A percentile compares a stretch with the other conserved stretches of the same genome.
phyloP scores from a whole-genome alignment of 2,113 vertebrate genomes.

The Elaphurus davidianus region DNA sequence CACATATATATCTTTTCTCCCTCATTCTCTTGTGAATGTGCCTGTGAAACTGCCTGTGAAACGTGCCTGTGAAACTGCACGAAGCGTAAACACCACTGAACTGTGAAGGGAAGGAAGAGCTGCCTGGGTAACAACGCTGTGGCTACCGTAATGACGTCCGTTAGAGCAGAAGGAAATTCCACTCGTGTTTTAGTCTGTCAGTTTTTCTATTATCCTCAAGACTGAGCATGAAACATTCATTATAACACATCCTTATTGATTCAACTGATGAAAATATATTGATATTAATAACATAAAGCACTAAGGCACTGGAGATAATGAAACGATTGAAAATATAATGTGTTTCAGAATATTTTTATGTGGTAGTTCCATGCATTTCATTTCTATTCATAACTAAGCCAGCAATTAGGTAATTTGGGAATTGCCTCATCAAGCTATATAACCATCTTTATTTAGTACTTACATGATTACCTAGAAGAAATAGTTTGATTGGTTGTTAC shows the following conservation, averaged over 20 bases:
- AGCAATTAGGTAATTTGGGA: slow-evolving; percentile 54
- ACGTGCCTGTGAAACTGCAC: no score
- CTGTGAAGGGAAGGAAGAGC: no score
- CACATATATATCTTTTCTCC: background rate
- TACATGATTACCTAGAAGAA: slow-evolving; percentile 45
- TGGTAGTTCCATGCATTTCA: slow-evolving; percentile 69
- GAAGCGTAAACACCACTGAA: no score
- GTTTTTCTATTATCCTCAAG: no score
- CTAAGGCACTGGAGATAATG: slow-evolving; percentile 70
- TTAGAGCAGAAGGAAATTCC: no score
- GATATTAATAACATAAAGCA: slow-evolving; percentile 72
- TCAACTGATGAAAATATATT: slow-evolving; percentile 77
- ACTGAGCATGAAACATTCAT: no score
- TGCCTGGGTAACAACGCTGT: no score
- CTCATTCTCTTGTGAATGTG: background rate
- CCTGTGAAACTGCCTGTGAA: no score
- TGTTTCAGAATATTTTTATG: slow-evolving; percentile 73
- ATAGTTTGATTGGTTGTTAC: slow-evolving; percentile 46
- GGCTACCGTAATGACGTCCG: no score
- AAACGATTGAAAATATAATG: slow-evolving; percentile 74
- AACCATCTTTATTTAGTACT: slow-evolving; percentile 66
- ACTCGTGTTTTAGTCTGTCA: no score
- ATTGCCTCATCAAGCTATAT: slow-evolving; percentile 59
- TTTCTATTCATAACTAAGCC: slow-evolving; percentile 74
- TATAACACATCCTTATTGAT: slow-evolving; percentile 70